Evolutionary conservation across 2,113 vertebrate genomes (phyloP), one percentile per base, ranked within the genome.

Genomic region (Notothenia coriiceps): DNA sequence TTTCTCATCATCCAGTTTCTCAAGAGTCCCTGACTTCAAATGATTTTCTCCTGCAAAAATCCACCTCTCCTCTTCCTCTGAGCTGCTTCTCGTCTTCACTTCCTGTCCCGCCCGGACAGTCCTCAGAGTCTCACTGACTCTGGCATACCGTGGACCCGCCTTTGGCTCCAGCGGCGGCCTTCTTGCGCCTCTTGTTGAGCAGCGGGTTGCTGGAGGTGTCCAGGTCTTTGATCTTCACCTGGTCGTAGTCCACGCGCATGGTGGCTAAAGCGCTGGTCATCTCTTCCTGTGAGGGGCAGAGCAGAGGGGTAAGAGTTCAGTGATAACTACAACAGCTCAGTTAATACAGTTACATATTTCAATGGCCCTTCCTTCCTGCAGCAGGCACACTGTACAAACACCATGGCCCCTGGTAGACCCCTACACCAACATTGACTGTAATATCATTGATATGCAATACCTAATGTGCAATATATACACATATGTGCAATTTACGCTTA

Each of bases 221-320:
- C 70, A 99, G 94, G 89, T 99, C 98, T 86, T 99, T 99, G 89
- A 99, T 99, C 92, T 97, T 99, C 90, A 99, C 97, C 94, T 99
- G 98, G 90, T 99, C 98, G 0, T 99, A 99, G 93, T 99, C 98
- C 49, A 99, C 98, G 2, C 98, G 96, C 98, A 99, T 99, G 74
- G 98, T 99, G 3, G 98, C 98, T 89, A 99, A 86, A 56, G 98
- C 98, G 13, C 97, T 99, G 85, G 98, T 99, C 97, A 99, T 97
- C 93, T 99, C 98, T 82, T 99, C 98, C 98, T 99, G 91, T 66
- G 83, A 92, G 29, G 80, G 43, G 83, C 3, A 33, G 22, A 57
- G 13, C 10, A 70, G 35, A 68, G 17, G 50, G 5, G 56, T n/a
- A 59, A 46, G 20, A 50, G 25, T 33, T 20, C 7, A 47, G 3